Percentiles rank a stretch among this genome's conserved stretches.
phyloP scores from a whole-genome alignment of 2,113 vertebrate genomes.

The Otus sunia region DNA sequence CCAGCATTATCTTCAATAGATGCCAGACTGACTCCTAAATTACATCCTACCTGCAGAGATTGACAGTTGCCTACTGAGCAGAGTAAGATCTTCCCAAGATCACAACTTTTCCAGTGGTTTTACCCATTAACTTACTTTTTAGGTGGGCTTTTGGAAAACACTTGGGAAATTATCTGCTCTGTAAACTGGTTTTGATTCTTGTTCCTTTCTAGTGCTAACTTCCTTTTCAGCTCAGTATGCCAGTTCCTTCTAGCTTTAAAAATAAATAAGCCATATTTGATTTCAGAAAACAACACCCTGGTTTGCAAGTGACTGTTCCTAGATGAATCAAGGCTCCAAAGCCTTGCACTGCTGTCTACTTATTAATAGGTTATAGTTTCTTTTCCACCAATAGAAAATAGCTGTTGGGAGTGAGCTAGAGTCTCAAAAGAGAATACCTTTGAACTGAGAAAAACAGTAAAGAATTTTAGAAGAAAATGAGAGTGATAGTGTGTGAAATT shows the following conservation, averaged over 20 bases:
- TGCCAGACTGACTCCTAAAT: neutral
- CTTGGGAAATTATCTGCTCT: neutral
- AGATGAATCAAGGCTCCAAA: neutral
- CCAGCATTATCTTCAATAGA: neutral
- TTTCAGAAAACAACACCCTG: neutral
- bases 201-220: neutral
- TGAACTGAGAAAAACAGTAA: neutral
- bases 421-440: neutral
- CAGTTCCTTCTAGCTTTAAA: neutral
- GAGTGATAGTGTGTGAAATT: neutral
- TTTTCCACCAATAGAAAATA: neutral
- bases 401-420: neutral
- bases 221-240: neutral
- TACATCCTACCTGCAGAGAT: neutral
- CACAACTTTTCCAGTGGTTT: neutral
- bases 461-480: neutral
- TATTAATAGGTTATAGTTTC: neutral
- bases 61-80: neutral
- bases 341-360: neutral
- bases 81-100: neutral
- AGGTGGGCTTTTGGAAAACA: neutral
- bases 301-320: neutral
- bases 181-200: neutral
- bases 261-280: neutral
- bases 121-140: neutral